Base-by-base conservation (phyloP, 64 coral and sea anemone species). In the Montipora capricornis region DNA sequence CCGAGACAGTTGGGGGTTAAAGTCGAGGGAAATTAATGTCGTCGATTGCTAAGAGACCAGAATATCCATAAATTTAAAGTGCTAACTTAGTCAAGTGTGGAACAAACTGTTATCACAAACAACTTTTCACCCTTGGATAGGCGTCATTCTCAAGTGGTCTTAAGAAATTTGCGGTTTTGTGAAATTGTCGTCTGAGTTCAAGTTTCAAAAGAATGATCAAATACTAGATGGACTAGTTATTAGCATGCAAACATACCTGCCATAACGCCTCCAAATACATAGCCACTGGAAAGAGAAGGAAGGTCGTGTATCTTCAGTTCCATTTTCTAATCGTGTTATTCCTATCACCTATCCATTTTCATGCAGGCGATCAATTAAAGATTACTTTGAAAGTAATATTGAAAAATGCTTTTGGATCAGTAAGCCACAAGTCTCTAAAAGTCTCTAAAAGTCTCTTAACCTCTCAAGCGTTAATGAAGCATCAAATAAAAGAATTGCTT, bases 1-100 rank as follows among this genome's bases (percentile, higher is more conserved):
- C 11, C 6, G 53, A 57, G 47, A n/a, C 0, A 50, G 17, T 78
- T 49, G n/a, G 4, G 7, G 47, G 10, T 44, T 76, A 29, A 47
- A 67, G 26, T 0, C 6, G 37, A 71, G 44, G 16, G 9, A 6
- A 47, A 15, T 26, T 19, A 16, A 4, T 46, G 67, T 2, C 24
- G 14, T 60, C 19, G 5, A 20, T 12, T 26, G 44, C 82, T 85
- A 70, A 85, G 82, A 85, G 20, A 85, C 82, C 10, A 19, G 66
- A 85, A 45, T 15, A 85, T 85, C n/a, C 6, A 70, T 37, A 37
- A 37, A 37, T 37, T 37, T 37, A 37, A 37, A 37, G 37, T 37
- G 37, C 37, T 37, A 64, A 64, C 13, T 64, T 12, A 64, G 9
- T 16, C 61, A 64, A 12, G 61, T 64, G 61, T 64, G 61, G 1